These are phyloP conservation scores for Hymenopus coronatus DNA, from an alignment of 2,888 invertebrate genomes.

Conservation along the genomic window DNA sequence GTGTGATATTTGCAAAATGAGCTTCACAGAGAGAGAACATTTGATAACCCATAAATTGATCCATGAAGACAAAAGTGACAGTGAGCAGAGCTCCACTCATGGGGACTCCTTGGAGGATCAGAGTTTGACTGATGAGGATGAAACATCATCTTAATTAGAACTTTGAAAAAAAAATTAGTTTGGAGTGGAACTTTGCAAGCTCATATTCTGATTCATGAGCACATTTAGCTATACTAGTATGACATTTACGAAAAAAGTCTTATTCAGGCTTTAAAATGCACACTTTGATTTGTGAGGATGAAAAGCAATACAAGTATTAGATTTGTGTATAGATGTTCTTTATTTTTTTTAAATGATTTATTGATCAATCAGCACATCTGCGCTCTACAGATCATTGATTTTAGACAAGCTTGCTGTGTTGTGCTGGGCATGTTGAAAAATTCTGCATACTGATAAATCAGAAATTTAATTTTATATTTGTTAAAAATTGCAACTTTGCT, in stretches of 20 bases:
- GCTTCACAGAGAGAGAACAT: not conserved
- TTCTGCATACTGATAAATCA: too few species aligned
- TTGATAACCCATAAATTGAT: too few species aligned
- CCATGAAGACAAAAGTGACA: too few species aligned
- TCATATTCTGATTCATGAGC: not conserved
- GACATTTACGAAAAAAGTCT: not conserved
- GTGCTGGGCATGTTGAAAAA: too few species aligned
- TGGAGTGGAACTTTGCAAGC: not conserved
- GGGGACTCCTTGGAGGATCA: not conserved
- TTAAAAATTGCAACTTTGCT: too few species aligned
- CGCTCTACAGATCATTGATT: too few species aligned
- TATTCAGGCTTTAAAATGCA: not conserved
- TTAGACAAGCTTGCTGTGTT: too few species aligned
- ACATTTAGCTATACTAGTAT: not conserved
- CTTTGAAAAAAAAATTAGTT: not conserved
- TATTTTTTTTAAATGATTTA: too few species aligned
- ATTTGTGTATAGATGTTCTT: not conserved
- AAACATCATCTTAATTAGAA: not conserved
- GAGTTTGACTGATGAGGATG: not conserved
- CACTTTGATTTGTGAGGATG: not conserved
- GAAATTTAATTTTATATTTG: too few species aligned
- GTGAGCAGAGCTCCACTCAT: not conserved
- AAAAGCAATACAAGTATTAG: not conserved
- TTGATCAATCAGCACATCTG: too few species aligned
- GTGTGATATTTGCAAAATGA: not conserved